phyloP scores from a whole-genome alignment of 2,888 invertebrate genomes.

The Eulithis testata region DNA sequence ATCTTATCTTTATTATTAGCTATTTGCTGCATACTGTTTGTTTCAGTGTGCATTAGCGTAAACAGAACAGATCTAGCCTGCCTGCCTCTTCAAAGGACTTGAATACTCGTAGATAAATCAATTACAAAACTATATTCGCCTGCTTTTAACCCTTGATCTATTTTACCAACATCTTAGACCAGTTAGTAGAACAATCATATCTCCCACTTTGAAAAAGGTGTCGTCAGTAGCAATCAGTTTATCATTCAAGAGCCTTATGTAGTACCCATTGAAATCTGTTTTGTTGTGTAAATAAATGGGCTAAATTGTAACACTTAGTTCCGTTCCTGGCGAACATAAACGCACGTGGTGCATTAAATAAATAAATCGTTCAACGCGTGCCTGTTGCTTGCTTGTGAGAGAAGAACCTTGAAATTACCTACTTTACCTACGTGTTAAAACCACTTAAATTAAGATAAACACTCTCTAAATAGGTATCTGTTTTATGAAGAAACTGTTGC shows the following conservation, averaged over 20 bases:
- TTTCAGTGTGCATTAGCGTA: slow-evolving; percentile 28
- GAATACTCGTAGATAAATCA: background rate
- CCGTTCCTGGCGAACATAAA: slow-evolving; percentile 60
- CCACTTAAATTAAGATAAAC: slow-evolving; percentile 63
- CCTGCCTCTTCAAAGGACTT: slow-evolving; percentile 20
- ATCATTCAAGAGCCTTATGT: slow-evolving; percentile 37
- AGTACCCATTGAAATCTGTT: slow-evolving; percentile 36
- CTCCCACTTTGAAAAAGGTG: background rate
- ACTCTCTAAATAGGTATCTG: slow-evolving; percentile 47
- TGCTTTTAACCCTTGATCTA: background rate
- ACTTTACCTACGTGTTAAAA: slow-evolving; percentile 53
- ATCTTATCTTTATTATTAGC: slow-evolving; percentile 25
- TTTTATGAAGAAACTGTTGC: slow-evolving; percentile 41
- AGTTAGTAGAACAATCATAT: slow-evolving; percentile 14
- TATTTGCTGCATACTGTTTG: slow-evolving; percentile 26
- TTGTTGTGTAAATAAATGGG: slow-evolving; percentile 50
- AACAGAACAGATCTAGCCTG: slow-evolving; percentile 17
- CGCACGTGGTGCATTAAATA: slow-evolving; percentile 70
- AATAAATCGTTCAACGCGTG: slow-evolving; percentile 69
- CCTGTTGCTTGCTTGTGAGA: slow-evolving; percentile 49
- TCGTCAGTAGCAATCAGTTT: slow-evolving; percentile 17
- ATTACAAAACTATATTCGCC: background rate
- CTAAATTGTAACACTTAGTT: slow-evolving; percentile 56
- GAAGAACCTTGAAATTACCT: slow-evolving; percentile 60
- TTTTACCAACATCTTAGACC: background rate